These are phyloP conservation scores for Cliona cf. orientalis DNA, from an alignment of 37 sponge, comb jelly and placozoan species.

Conservation along the genomic window DNA sequence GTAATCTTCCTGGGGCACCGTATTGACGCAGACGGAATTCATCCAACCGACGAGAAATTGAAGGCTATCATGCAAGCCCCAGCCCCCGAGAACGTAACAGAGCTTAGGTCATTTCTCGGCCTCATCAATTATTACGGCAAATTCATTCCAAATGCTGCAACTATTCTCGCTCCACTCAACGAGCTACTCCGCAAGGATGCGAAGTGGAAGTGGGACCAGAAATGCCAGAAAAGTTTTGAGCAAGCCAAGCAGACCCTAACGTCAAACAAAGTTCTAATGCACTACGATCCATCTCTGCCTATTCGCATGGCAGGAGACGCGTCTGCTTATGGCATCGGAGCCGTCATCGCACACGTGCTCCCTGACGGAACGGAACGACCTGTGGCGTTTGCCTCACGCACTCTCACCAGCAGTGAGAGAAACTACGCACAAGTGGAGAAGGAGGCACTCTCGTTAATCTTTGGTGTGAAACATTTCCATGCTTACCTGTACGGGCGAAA, in stretches of 20 bases:
- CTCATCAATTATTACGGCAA: slow-evolving; percentile 43
- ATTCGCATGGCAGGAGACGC: slow-evolving; percentile 23
- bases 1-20: slow-evolving; percentile 1
- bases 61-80: slow-evolving; percentile 24
- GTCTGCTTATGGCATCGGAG: slow-evolving; percentile 36
- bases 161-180: slow-evolving; percentile 11
- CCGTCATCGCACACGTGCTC: slow-evolving; percentile 26
- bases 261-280: slow-evolving; percentile 7
- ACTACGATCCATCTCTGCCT: slow-evolving; percentile 24
- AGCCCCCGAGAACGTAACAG: slow-evolving; percentile 5
- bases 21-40: slow-evolving; percentile 5
- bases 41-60: slow-evolving; percentile 2
- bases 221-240: slow-evolving; percentile 12
- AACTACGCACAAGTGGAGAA: slow-evolving; percentile 41
- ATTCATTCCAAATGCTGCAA: neutral
- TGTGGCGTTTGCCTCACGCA: slow-evolving; percentile 16
- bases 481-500: slow-evolving; percentile 9
- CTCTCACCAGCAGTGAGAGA: slow-evolving; percentile 4
- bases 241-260: slow-evolving; percentile 21
- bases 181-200: slow-evolving; percentile 2
- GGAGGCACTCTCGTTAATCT: slow-evolving; percentile 30
- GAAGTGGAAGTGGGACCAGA: slow-evolving; percentile 14
- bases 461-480: slow-evolving; percentile 36
- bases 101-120: slow-evolving; percentile 22
- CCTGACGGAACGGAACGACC: slow-evolving; percentile 19